A percentile compares a stretch with the other conserved stretches of the same genome.
phyloP scores from a whole-genome alignment of 37 sponge, comb jelly and placozoan genomes.

The Geodia barretti region DNA sequence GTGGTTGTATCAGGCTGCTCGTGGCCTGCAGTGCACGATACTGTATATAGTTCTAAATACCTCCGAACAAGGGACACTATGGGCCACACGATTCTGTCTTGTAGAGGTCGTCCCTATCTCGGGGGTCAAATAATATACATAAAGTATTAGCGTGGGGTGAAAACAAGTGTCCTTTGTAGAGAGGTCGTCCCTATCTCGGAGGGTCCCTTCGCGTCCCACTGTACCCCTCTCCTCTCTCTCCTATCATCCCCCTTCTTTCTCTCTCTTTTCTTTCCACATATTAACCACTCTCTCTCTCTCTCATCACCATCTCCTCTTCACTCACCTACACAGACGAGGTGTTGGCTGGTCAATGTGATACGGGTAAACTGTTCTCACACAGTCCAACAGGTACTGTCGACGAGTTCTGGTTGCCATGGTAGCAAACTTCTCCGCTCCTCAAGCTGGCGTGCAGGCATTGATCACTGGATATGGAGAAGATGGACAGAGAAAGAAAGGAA shows the following conservation, averaged over 20 bases:
- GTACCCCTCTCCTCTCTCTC: neutral
- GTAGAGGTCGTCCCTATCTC: too few relatives aligned
- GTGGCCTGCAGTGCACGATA: too few relatives aligned
- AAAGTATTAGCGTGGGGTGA: too few relatives aligned
- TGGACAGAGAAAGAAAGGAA: neutral
- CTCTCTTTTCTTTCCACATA: too few relatives aligned
- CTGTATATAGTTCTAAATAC: too few relatives aligned
- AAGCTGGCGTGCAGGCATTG: constrained; percentile 92
- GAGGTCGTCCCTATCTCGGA: neutral
- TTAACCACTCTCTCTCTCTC: constrained; percentile 7
- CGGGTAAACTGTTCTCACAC: constrained; percentile 33
- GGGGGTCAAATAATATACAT: too few relatives aligned
- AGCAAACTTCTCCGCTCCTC: constrained; percentile 73
- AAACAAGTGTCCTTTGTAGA: too few relatives aligned
- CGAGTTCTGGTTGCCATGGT: constrained; percentile 86
- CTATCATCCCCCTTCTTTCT: neutral
- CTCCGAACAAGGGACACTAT: too few relatives aligned
- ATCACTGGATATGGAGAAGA: constrained; percentile 58
- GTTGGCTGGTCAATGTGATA: constrained; percentile 58
- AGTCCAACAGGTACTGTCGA: constrained; percentile 80
- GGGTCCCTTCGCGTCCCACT: neutral
- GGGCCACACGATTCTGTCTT: too few relatives aligned
- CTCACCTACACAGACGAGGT: constrained; percentile 60
- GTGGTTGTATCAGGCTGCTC: too few relatives aligned
- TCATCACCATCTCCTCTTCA: too few relatives aligned